phyloP scores from a whole-genome alignment of 53 echinoderm and acorn worm genomes.

The Holothuria leucospilota region DNA sequence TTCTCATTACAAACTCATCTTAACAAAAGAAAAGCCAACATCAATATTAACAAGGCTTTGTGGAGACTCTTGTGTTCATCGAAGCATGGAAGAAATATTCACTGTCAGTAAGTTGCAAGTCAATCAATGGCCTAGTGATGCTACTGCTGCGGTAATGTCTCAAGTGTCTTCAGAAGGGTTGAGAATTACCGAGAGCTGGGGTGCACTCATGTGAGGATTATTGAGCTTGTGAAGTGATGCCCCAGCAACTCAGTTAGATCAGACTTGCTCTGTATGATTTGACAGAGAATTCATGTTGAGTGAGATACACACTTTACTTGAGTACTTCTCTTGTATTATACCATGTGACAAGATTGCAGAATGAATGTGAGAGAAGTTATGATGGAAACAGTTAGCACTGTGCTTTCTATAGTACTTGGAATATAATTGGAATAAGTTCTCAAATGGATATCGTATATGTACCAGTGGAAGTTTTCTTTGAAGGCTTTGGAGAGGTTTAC shows the following conservation, averaged over 20 bases:
- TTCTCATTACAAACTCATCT: conserved; percentile 29
- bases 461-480: neutral
- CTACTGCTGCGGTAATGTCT: neutral
- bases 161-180: too few relatives aligned
- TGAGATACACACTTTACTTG: too few relatives aligned
- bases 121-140: conserved; percentile 38
- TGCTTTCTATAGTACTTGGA: neutral
- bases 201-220: conserved; percentile 42
- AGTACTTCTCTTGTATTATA: too few relatives aligned
- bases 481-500: conserved; percentile 7
- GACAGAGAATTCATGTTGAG: too few relatives aligned
- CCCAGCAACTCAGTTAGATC: too few relatives aligned
- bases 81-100: conserved; percentile 42
- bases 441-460: conserved; percentile 19
- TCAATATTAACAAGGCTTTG: conserved; percentile 49
- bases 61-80: conserved; percentile 18
- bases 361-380: too few relatives aligned
- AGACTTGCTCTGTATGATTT: too few relatives aligned
- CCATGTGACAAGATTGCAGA: too few relatives aligned
- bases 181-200: conserved; percentile 21
- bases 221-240: neutral
- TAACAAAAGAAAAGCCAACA: conserved; percentile 19
- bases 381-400: too few relatives aligned
- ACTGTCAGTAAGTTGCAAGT: conserved; percentile 36
- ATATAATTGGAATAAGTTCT: conserved; percentile 41